Base-by-base conservation (phyloP, 2,888 invertebrate genomes). In the Entomobrya proxima region DNA sequence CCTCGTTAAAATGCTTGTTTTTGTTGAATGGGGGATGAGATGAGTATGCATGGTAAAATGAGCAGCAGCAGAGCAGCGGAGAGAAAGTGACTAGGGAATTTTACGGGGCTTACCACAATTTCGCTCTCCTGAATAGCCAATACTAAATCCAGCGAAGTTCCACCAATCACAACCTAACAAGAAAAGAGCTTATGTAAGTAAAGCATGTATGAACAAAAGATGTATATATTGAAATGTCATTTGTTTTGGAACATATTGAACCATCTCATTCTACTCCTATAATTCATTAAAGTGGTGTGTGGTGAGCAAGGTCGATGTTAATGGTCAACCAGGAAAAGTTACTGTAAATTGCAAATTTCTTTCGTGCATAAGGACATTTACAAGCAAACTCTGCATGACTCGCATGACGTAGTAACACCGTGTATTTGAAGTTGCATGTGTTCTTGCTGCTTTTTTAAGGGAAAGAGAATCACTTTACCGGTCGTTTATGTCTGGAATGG, bases 141-240 rank as follows among this genome's bases (percentile, higher is more conserved):
- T 0, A 94, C 94, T 79, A 95, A 94, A 91, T 97, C 97, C 83
- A 96, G 92, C 88, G 95, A 95, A 6, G 96, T 95, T 3, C 96
- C 97, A 0, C 97, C 97, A 86, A 97, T 94, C 24, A 97, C 94
- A 11, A 91, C 90, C 91, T 91, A 79, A 18, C 96, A 21, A 77
- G 32, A 44, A 79, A 64, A 75, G 37, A 78, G 30, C 1, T 75
- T 21, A 52, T 50, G 21, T 18, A 32, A 6, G 21, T 47, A 47
- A 6, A 44, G 11, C 40, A 69, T 40, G 21, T 7, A 7, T 21
- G n/a, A 47, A n/a, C 27, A 47, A 13, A 24, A 30, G 21, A 15
- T 15, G 30, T n/a, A 6, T 72, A 40, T 9, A 72, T 64, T 35
- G 35, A 7, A 40, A 7, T 35, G 7, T 9, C 1, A n/a, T 37